Base-by-base conservation (phyloP, 2,888 invertebrate genomes). In the Dasysyrphus albostriatus region DNA sequence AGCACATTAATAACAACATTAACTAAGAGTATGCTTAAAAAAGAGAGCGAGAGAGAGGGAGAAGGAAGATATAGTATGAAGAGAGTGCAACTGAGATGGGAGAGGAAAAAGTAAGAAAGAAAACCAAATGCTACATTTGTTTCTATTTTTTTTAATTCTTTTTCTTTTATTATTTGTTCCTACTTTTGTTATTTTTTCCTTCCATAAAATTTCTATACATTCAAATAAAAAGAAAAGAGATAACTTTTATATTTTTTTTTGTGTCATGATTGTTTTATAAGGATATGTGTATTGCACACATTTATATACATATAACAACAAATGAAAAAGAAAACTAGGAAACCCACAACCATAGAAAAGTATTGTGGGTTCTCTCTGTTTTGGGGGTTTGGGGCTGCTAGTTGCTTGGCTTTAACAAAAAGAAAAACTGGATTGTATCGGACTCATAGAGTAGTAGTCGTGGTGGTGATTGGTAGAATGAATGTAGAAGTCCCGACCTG, bases 341-440 rank as follows among this genome's bases (percentile, higher is more conserved):
- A 54, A 32, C 54, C 32, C 14, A 42, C 61, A 39, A 10, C 61
- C 39, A 59, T 59, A 4, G 39, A 39, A 39, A n/a, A 14, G 54
- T 51, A 24, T 19, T 19, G 49, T 49, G 49, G 24, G 51, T 24
- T 12, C 2, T 51, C 24, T 32, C 14, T 24, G 6, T 14, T 51
- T 24, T 12, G 12, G 19, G 39, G 14, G 14, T 39, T 19, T 7
- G 14, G 14, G 8, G 12, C 10, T 9, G 16, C 10, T 16, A 3
- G 12, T 10, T 42, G 16, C 0, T 12, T n/a, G n/a, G 47, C 10
- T 65, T 44, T 3, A 78, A 65, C 67, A 83, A 73, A 83, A 59
- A 42, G 7, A 65, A 78, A 7, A 51, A 77, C 78, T 49, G 73
- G 47, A 83, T 83, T 83, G 83, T 79, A 83, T 83, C 69, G 83